Base-by-base conservation (phyloP, 2,888 invertebrate species). In the Hoplodrina ambigua region DNA sequence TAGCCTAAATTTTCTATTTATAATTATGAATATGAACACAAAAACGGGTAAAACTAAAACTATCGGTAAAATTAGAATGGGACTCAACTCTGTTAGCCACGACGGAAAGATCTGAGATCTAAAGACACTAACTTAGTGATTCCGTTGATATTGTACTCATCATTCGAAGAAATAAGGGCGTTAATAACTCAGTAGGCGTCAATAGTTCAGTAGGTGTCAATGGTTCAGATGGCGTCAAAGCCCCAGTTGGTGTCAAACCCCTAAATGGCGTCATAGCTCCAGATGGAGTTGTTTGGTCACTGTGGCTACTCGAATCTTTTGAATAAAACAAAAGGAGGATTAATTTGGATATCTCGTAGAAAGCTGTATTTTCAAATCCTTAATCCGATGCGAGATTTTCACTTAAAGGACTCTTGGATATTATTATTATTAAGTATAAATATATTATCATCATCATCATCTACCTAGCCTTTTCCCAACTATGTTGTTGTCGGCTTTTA, bases 81-180 rank as follows among this genome's bases (percentile, higher is more conserved):
- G 6, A 72, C 49, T 41, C 33, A n/a, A 63, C 53, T 50, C 8
- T 19, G 69, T 84, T 84, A 82, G 52, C 52, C 66, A 82, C 75
- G 30, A 63, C 10, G n/a, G 0, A 55, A 17, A 37, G 11, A 56
- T 20, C 10, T n/a, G 30, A 52, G 0, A 25, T 54, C 20, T 20
- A 37, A 15, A 57, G 57, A 61, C 82, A 93, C 93, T 93, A 92
- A 94, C 93, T 81, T 85, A 88, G 73, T 25, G 94, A 93, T 78
- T 95, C 95, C 84, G 88, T 86, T 8, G 95, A 94, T 82, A 94
- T 94, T 79, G 94, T 94, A 92, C 95, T 95, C 88, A 95, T 86
- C 95, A 94, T 93, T 87, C 94, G 93, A 88, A 85, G 87, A 75
- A 92, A 94, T 65, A 94, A 82, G 69, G 90, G 92, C 65, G 93